Percentiles rank a stretch among this genome's conserved stretches.
Conservation (phyloP, 2,797 vertebrate genomes). For the Megalops cyprinoides region DNA sequence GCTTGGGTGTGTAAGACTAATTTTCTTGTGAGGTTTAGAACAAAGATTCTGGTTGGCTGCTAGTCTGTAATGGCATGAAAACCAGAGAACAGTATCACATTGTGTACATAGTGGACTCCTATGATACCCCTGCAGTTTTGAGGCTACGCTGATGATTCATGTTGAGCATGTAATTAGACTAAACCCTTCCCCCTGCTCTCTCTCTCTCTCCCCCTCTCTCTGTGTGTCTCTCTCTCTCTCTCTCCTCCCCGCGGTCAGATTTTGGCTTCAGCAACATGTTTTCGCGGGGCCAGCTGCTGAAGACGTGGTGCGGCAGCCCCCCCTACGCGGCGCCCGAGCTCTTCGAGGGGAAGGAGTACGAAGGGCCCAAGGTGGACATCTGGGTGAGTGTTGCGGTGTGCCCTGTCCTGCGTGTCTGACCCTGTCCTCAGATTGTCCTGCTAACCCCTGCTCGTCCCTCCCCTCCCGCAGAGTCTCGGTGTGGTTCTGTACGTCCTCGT, state of each 20-base stretch:
- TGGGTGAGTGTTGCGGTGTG: slow-evolving; percentile 81
- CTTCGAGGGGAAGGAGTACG: slow-evolving; percentile 97
- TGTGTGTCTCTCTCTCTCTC: slow-evolving; percentile 9
- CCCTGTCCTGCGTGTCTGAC: background rate
- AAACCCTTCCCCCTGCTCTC: slow-evolving; percentile 21
- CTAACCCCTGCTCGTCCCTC: background rate
- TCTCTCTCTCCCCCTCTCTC: background rate
- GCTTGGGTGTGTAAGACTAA: too few species aligned
- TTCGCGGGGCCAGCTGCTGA: slow-evolving; percentile 92
- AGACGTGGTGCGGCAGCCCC: slow-evolving; percentile 98
- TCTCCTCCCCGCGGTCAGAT: slow-evolving; percentile 68
- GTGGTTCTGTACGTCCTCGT: slow-evolving; percentile 97
- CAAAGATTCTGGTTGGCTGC: too few species aligned
- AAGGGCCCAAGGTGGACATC: slow-evolving; percentile 98
- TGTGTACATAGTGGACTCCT: too few species aligned
- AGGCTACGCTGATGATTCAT: too few species aligned
- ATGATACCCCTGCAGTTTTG: too few species aligned
- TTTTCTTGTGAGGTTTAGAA: too few species aligned
- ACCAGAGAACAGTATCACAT: too few species aligned
- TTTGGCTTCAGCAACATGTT: slow-evolving; percentile 99
- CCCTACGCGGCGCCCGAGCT: slow-evolving; percentile 96
- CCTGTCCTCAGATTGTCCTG: background rate
- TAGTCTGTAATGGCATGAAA: slow-evolving; percentile 36
- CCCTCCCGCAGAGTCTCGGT: slow-evolving; percentile 82
- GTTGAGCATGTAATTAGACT: too few species aligned